Conservation (phyloP, 2,797 vertebrate species). For the Odontamblyopus rebecca region DNA sequence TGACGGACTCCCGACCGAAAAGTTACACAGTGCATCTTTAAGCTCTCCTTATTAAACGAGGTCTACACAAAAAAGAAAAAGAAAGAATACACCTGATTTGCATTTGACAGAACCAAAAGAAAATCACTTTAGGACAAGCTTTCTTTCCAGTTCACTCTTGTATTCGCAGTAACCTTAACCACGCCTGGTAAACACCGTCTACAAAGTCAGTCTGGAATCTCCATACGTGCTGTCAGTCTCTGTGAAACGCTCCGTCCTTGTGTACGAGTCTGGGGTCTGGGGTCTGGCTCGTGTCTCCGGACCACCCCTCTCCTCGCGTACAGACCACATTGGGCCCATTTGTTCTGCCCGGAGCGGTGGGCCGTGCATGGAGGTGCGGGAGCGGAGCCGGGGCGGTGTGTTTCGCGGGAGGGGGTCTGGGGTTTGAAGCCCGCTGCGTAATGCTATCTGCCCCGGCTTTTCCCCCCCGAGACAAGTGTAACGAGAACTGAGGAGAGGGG, state of each 20-base stretch:
- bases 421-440: slow-evolving; percentile 36
- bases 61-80: too few relatives aligned
- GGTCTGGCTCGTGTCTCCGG: slow-evolving; percentile 21
- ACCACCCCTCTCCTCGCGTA: slow-evolving; percentile 43
- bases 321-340: slow-evolving; percentile 48
- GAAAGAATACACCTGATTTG: not conserved
- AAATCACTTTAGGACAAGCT: not conserved
- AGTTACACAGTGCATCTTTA: too few relatives aligned
- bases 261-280: slow-evolving; percentile 6
- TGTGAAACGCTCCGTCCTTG: not conserved
- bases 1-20: too few relatives aligned
- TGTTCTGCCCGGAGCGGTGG: slow-evolving; percentile 45
- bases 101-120: not conserved
- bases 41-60: too few relatives aligned
- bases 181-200: not conserved
- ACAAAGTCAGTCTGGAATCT: not conserved
- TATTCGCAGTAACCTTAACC: not conserved
- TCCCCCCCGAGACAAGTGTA: slow-evolving; percentile 37
- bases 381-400: not conserved
- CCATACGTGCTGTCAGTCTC: not conserved
- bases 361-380: slow-evolving; percentile 19
- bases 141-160: not conserved
- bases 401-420: not conserved
- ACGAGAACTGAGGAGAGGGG: slow-evolving; percentile 26
- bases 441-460: slow-evolving; percentile 45